These are phyloP conservation scores for Eudyptes chrysolophus DNA, from an alignment of 2,113 vertebrate species.

Conservation along the genomic window DNA sequence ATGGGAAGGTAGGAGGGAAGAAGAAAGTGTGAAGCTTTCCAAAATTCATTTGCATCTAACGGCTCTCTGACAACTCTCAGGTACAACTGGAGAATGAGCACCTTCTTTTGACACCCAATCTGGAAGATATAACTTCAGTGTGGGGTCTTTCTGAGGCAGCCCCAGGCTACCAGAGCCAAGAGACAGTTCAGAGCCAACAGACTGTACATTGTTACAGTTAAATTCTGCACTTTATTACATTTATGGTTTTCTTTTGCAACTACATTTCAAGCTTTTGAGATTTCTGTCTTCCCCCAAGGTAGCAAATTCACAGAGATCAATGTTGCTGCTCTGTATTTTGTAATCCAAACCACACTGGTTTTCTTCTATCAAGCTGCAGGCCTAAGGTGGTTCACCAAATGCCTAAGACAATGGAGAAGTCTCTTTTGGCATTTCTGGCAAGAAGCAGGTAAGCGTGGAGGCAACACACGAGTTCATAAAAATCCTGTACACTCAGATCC, in stretches of 20 bases:
- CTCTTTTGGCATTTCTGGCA: not conserved
- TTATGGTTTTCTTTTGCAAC: not conserved
- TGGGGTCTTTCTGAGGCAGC: not conserved
- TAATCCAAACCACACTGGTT: not conserved
- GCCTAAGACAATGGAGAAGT: not conserved
- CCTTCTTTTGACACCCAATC: not conserved
- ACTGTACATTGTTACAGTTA: not conserved
- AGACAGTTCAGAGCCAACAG: not conserved
- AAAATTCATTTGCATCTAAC: not conserved
- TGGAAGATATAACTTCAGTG: rapidly evolving
- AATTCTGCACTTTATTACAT: not conserved
- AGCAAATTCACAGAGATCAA: not conserved
- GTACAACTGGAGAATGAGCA: not conserved
- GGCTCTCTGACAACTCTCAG: not conserved
- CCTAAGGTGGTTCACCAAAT: not conserved
- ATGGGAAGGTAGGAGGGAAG: not conserved
- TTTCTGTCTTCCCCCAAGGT: not conserved
- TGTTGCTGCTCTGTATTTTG: not conserved
- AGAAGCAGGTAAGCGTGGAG: not conserved
- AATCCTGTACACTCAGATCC: not conserved
- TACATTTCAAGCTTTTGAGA: not conserved
- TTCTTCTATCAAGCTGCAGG: not conserved
- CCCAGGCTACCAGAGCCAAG: not conserved
- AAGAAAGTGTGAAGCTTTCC: not conserved
- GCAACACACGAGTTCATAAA: not conserved